Evolutionary conservation across 2,797 vertebrate genomes (phyloP), one percentile per base, ranked within the genome.

Genomic region (Malurus leucopterus): DNA sequence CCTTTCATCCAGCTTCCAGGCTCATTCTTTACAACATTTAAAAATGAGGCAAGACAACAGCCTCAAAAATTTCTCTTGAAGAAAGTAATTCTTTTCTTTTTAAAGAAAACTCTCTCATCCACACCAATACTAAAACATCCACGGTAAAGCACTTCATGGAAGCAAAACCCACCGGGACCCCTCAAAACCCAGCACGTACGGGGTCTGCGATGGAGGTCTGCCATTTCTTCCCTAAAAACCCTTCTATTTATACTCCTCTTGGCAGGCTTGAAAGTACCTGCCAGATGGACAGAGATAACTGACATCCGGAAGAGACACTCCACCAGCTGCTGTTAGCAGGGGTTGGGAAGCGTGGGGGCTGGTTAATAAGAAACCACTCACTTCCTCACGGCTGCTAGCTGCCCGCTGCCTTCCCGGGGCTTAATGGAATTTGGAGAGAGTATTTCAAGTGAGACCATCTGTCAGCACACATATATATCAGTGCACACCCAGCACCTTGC

Each of bases 251-350:
- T 92, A 80, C 27, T 36, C 67, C 22, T 74, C 67, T 84, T 78
- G 80, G 83, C 90, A 91, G 44, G 59, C 74, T 75, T 84, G 71
- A 86, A 81, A 75, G 77, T 89, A 93, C 88, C 93, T 93, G 88
- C 93, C 94, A 95, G 93, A 90, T 92, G 90, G 91, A 72, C 57
- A 86, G 77, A 75, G 86, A 92, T 74, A 95, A 92, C 91, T 64
- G 76, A 83, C 83, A 93, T 91, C 73, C 63, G 38, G 73, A 80
- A 93, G 86, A 88, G 55, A 86, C 83, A 64, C 83, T 88, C 73
- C 63, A 91, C 69, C 90, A 93, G 93, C 83, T 94, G 91, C 93
- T 91, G 63, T 64, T 86, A 61, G 73, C 80, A 93, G 83, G 58
- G 86, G 38, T 21, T 80, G 80, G 76, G 83, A 88, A 80, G 80